Evolutionary conservation across 2,113 vertebrate species (phyloP).

Genomic region (Gracilinanus agilis): DNA sequence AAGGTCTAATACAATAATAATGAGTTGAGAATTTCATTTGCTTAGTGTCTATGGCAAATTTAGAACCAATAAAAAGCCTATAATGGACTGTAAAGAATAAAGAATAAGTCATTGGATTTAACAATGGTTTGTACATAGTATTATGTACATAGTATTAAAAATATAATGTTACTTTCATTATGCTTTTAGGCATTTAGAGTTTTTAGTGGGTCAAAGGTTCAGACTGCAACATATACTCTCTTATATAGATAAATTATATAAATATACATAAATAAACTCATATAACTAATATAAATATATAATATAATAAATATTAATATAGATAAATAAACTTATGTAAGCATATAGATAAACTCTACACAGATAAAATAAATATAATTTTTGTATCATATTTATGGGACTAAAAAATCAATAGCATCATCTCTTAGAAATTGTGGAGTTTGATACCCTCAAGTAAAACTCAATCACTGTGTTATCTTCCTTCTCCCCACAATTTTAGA

Average conservation of each 20-base stretch:
- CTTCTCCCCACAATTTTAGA: neutral
- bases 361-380: neutral
- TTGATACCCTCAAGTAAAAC: neutral
- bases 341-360: too few species aligned
- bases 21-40: conserved; percentile 59
- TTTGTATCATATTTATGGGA: neutral
- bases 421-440: neutral
- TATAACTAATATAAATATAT: too few species aligned
- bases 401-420: neutral
- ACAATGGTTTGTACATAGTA: conserved; percentile 62
- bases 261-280: too few species aligned
- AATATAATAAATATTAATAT: too few species aligned
- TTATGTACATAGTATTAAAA: too few species aligned
- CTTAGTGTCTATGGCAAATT: conserved; percentile 47
- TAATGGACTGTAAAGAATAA: conserved; percentile 59
- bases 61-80: conserved; percentile 35
- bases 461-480: neutral
- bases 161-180: neutral
- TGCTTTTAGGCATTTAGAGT: neutral
- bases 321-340: too few species aligned
- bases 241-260: too few species aligned
- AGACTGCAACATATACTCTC: neutral
- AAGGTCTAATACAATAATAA: conserved; percentile 60
- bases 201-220: neutral
- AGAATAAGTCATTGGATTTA: conserved; percentile 64